These are phyloP conservation scores for Paraplagusia blochii DNA, from an alignment of 2,113 vertebrate genomes.

Conservation along the genomic window DNA sequence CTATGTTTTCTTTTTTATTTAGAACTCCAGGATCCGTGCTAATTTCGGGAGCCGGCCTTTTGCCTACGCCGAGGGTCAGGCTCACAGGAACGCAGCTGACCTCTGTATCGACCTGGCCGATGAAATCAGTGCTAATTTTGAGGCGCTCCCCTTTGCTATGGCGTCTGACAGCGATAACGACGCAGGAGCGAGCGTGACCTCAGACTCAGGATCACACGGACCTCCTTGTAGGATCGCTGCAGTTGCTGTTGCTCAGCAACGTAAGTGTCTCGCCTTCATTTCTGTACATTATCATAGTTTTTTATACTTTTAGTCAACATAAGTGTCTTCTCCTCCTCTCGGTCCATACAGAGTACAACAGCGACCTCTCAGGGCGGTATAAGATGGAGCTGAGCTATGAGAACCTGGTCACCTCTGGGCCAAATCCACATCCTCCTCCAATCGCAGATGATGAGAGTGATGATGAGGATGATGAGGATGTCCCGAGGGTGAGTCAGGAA, in stretches of 20 bases:
- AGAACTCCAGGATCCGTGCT: constrained; percentile 97
- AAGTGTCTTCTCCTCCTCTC: constrained; percentile 30
- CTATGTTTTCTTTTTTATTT: background rate
- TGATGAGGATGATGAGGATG: constrained; percentile 92
- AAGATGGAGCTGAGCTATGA: constrained; percentile 96
- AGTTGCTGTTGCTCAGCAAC: constrained; percentile 87
- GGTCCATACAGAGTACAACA: constrained; percentile 87
- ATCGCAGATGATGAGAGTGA: constrained; percentile 96
- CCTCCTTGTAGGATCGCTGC: constrained; percentile 94
- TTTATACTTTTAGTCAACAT: background rate
- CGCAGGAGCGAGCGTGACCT: constrained; percentile 92
- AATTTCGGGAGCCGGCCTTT: constrained; percentile 93
- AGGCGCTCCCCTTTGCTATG: constrained; percentile 96
- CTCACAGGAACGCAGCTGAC: constrained; percentile 94
- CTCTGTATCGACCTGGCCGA: constrained; percentile 93
- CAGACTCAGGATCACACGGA: constrained; percentile 90
- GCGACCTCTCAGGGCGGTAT: constrained; percentile 90
- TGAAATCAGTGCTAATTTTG: constrained; percentile 98
- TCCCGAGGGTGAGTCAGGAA: constrained; percentile 82
- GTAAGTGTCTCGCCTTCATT: constrained; percentile 65
- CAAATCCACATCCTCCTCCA: constrained; percentile 87
- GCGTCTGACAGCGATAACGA: constrained; percentile 97
- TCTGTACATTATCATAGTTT: background rate
- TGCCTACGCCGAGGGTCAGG: constrained; percentile 93
- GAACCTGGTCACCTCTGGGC: constrained; percentile 93